phyloP scores from a whole-genome alignment of 2,113 vertebrate species.

The Macrotis lagotis region DNA sequence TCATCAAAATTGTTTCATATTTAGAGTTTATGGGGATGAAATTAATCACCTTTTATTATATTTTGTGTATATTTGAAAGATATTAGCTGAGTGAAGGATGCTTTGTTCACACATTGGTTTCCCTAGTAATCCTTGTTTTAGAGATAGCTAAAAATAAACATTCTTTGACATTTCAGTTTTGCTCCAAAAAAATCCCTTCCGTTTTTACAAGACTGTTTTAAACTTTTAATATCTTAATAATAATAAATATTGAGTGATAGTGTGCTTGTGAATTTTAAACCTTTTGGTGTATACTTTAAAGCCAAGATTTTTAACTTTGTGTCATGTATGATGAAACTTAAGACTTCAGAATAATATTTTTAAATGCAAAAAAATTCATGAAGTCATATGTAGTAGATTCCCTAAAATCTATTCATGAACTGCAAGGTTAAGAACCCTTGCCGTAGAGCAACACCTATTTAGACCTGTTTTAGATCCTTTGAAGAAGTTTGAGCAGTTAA shows the following conservation, averaged over 20 bases:
- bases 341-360: not conserved
- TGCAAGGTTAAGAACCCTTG: not conserved
- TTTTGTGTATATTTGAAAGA: not conserved
- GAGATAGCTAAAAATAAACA: not conserved
- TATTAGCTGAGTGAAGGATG: not conserved
- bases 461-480: not conserved
- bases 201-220: not conserved
- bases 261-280: not conserved
- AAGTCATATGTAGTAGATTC: not conserved
- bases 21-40: not conserved
- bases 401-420: not conserved
- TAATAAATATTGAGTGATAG: not conserved
- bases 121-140: not conserved
- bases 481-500: not conserved
- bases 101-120: not conserved
- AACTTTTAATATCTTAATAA: not conserved
- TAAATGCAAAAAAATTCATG: not conserved
- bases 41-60: not conserved
- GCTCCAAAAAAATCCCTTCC: not conserved
- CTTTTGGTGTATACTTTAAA: not conserved
- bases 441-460: no score
- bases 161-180: not conserved
- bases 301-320: not conserved
- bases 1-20: not conserved
- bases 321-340: not conserved